Percentiles rank a stretch among this genome's conserved stretches.
Conservation (phyloP, 2,113 vertebrate genomes). For the Anthoscopus minutus region DNA sequence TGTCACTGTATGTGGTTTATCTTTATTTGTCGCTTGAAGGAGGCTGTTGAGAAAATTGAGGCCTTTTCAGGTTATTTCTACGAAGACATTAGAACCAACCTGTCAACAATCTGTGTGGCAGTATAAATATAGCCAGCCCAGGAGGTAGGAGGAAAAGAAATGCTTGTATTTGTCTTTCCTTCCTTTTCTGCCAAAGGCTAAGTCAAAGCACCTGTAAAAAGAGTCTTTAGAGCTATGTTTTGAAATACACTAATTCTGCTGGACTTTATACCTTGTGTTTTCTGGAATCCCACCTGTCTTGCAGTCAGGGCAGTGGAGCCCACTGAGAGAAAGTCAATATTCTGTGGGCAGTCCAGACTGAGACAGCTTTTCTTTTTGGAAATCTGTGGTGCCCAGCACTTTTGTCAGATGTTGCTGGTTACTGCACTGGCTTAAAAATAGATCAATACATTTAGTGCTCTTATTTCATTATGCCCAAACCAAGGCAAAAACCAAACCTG, state of each 20-base stretch:
- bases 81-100: background rate
- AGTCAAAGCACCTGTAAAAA: background rate
- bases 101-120: background rate
- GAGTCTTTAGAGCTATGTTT: background rate
- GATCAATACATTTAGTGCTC: background rate
- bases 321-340: background rate
- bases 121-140: background rate
- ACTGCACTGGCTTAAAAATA: background rate
- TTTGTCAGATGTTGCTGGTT: background rate
- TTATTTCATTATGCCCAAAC: background rate
- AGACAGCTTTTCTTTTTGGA: background rate
- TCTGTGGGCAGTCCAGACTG: background rate
- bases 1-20: background rate
- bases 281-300: background rate
- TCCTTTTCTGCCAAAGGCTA: background rate
- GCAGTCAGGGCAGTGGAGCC: background rate
- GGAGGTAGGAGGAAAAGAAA: background rate
- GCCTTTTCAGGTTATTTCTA: conserved; percentile 8
- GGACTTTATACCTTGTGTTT: background rate
- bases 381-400: background rate
- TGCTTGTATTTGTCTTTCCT: background rate
- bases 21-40: background rate
- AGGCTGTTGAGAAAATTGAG: background rate
- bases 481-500: background rate
- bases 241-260: background rate